Percentiles rank a stretch among this genome's conserved stretches.
These are phyloP conservation scores for Chironomus riparius DNA, from an alignment of 2,888 invertebrate genomes.

Conservation along the genomic window DNA sequence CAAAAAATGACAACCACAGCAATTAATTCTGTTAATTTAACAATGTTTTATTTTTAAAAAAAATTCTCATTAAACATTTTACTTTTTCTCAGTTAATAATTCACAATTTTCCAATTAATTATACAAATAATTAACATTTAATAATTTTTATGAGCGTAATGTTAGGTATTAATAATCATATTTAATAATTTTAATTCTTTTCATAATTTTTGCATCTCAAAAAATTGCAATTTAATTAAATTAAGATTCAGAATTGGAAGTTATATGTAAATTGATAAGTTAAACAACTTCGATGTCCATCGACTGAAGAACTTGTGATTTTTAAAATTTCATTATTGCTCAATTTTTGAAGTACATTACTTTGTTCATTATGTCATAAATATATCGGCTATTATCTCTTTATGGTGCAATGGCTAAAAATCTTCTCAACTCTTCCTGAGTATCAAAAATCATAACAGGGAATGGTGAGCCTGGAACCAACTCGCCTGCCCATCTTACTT, in stretches of 20 bases:
- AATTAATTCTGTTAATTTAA: too few species aligned
- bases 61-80: too few species aligned
- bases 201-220: background rate
- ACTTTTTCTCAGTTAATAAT: too few species aligned
- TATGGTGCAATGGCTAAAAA: conserved; percentile 42
- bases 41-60: too few species aligned
- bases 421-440: conserved; percentile 84
- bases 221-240: background rate
- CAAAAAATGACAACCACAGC: too few species aligned
- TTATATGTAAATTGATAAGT: background rate
- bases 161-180: background rate
- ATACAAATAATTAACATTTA: too few species aligned
- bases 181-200: background rate
- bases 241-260: background rate
- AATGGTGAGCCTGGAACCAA: conserved; percentile 98
- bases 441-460: conserved; percentile 98
- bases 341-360: background rate
- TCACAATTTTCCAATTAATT: too few species aligned
- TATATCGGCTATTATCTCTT: background rate
- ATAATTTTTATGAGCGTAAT: too few species aligned
- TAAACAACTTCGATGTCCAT: background rate
- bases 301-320: background rate
- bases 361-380: background rate
- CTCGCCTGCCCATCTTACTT: conserved; percentile 96
- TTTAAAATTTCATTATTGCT: background rate